Conservation (phyloP, 2,888 invertebrate species). For the Eutolmus rufibarbis region DNA sequence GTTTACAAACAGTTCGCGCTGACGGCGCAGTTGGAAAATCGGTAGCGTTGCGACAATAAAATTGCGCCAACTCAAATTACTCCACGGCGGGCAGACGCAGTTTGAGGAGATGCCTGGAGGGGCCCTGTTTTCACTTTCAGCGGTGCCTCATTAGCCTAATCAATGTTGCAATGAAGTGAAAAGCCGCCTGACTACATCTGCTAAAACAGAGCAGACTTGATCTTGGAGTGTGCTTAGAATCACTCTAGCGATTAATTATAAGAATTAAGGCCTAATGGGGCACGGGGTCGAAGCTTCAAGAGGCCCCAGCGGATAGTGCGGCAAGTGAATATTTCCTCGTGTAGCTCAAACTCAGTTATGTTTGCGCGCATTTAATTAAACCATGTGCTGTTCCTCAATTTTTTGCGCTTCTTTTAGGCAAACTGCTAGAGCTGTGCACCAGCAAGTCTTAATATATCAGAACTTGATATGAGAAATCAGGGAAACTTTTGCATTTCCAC, state of each 20-base stretch:
- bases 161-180: background rate
- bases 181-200: background rate
- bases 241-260: background rate
- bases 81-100: background rate
- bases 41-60: background rate
- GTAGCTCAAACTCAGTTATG: background rate
- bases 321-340: background rate
- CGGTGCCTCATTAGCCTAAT: background rate
- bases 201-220: background rate
- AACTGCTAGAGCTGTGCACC: background rate
- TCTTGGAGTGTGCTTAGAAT: background rate
- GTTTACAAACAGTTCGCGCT: background rate
- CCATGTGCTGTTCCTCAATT: background rate
- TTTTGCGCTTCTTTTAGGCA: background rate
- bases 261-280: background rate
- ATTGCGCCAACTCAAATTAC: background rate
- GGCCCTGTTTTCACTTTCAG: background rate
- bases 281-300: background rate
- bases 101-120: background rate
- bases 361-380: background rate
- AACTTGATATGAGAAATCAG: background rate
- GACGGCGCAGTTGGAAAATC: background rate
- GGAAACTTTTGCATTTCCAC: background rate
- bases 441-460: background rate
- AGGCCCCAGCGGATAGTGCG: background rate